Conservation (phyloP, 2,797 vertebrate species). For the Pangasius sanitwongsei region DNA sequence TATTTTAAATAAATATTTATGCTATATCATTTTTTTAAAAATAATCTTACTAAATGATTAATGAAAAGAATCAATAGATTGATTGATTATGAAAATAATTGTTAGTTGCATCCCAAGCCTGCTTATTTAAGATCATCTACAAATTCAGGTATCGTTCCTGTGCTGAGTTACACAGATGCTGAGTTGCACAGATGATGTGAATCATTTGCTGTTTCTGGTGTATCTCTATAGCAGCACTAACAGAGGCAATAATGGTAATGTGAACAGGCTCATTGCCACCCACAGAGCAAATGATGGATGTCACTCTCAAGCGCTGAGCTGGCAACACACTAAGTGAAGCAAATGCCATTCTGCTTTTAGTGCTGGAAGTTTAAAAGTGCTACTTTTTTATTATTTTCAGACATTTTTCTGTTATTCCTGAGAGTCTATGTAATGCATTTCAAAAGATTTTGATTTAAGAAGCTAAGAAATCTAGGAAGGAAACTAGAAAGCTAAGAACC, state of each 20-base stretch:
- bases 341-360: conserved; percentile 20
- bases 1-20: background rate
- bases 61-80: background rate
- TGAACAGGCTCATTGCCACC: conserved; percentile 42
- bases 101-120: background rate
- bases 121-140: background rate
- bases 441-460: background rate
- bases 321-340: conserved; percentile 45
- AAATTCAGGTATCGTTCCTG: background rate
- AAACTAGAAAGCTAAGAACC: too few relatives aligned
- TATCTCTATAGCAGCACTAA: conserved; percentile 30
- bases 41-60: background rate
- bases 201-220: conserved; percentile 33
- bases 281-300: conserved; percentile 48
- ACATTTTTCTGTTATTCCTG: background rate
- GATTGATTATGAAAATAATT: background rate
- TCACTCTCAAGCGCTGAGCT: conserved; percentile 47
- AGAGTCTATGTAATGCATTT: background rate
- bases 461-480: background rate
- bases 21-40: background rate
- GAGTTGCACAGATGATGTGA: conserved; percentile 13
- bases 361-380: conserved; percentile 1
- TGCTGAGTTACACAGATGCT: background rate
- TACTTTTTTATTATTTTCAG: background rate
- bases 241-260: conserved; percentile 49